Base-by-base conservation (phyloP, 2,888 invertebrate genomes). In the Peribatodes rhomboidaria region DNA sequence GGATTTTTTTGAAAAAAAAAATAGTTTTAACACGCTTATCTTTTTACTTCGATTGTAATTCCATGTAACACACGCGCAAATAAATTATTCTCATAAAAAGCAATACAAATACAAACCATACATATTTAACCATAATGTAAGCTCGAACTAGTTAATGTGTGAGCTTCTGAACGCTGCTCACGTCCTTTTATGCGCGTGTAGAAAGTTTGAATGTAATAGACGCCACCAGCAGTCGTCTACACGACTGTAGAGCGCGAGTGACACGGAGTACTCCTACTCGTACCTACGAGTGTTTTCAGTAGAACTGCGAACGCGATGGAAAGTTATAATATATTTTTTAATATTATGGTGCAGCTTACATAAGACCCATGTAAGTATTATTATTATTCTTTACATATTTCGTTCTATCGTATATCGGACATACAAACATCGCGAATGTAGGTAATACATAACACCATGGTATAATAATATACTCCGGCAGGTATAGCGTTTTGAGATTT, bases 171-270 rank as follows among this genome's bases (percentile, higher is more conserved):
- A 50, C 7, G 4, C 35, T 50, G 13, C 27, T 35, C 50, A 50
- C 35, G 35, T 50, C 18, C 35, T 27, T 33, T 35, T 50, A 50
- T 35, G 35, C 35, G 33, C 50, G 50, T 33, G 35, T 13, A 9
- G 33, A 35, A 50, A 50, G 50, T 50, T 50, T 16, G 18, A 50
- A 50, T 35, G 35, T 50, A 35, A 35, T 20, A 50, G 50, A 35
- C 13, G 22, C 35, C 11, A 31, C 10, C 16, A 14, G 4, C 9
- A 47, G 14, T 35, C 11, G 18, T 20, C 18, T n/a, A 18, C 11
- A 50, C 6, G 10, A 46, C 22, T 13, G 7, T n/a, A 13, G 46
- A 2, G 31, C 16, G 31, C 14, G 10, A 49, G 10, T 31, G 27
- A 46, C 13, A n/a, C 27, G 9, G n/a, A 27, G 14, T 13, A 11